Conservation (phyloP, 2,797 vertebrate genomes). For the Lithobates pipiens region DNA sequence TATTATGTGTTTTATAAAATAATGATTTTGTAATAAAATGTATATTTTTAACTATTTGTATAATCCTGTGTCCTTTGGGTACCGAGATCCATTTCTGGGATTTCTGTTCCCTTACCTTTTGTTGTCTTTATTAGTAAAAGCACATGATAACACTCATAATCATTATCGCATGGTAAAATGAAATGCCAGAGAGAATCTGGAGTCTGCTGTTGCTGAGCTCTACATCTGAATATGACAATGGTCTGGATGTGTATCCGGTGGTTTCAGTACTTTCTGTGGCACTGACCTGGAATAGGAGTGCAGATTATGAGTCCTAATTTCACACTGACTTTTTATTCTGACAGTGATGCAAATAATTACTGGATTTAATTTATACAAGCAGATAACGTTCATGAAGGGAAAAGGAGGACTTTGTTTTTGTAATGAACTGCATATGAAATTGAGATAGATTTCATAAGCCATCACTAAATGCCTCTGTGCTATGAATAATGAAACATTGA, state of each 20-base stretch:
- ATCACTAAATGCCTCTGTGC: conserved; percentile 7
- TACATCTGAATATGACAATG: too few species aligned
- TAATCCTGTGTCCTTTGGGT: too few species aligned
- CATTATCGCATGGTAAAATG: too few species aligned
- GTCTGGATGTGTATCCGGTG: neutral
- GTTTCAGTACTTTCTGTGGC: neutral
- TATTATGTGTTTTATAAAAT: too few species aligned
- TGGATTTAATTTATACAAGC: neutral
- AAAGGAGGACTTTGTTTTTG: neutral
- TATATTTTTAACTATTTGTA: too few species aligned
- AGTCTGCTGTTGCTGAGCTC: too few species aligned
- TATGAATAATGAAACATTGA: conserved; percentile 20
- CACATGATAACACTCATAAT: too few species aligned
- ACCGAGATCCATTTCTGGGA: too few species aligned
- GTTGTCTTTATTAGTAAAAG: too few species aligned
- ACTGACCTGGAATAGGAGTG: neutral
- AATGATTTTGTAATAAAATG: too few species aligned
- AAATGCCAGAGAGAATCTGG: too few species aligned
- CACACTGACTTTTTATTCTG: neutral
- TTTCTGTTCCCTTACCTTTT: too few species aligned
- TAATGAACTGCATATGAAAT: neutral
- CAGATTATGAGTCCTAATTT: neutral
- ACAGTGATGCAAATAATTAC: neutral
- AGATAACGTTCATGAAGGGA: neutral
- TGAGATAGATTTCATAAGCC: conserved; percentile 8